Percentiles rank a stretch among this genome's conserved stretches.
Evolutionary conservation across 2,888 invertebrate species (phyloP).

Genomic region (Archips xylosteana): DNA sequence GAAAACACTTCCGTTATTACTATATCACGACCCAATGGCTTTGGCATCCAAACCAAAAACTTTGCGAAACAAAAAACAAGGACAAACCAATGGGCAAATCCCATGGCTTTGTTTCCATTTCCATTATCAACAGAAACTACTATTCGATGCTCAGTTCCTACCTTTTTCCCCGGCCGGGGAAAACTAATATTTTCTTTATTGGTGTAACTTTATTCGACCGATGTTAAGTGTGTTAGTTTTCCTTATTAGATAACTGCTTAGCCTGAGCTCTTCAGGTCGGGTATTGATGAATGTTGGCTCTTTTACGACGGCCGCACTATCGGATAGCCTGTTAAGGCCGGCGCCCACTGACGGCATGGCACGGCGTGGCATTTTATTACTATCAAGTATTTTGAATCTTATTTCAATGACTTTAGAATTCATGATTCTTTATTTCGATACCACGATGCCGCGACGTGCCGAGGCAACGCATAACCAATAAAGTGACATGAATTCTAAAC

Average conservation of each 20-base stretch:
- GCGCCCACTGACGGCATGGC: too few relatives aligned
- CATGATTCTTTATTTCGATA: too few relatives aligned
- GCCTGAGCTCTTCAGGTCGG: background rate
- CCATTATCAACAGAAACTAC: slow-evolving; percentile 33
- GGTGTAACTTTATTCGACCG: slow-evolving; percentile 38
- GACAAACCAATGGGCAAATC: slow-evolving; percentile 16
- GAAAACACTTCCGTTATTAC: background rate
- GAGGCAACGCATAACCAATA: too few relatives aligned
- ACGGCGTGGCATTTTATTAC: too few relatives aligned
- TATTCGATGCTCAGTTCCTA: slow-evolving; percentile 25
- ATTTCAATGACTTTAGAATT: too few relatives aligned
- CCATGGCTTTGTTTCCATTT: slow-evolving; percentile 28
- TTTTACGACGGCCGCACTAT: background rate
- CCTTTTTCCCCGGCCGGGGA: slow-evolving; percentile 2
- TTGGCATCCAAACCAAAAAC: slow-evolving; percentile 20
- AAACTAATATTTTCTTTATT: slow-evolving; percentile 41
- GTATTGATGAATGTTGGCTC: background rate
- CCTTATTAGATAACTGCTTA: slow-evolving; percentile 27
- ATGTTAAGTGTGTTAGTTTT: slow-evolving; percentile 28
- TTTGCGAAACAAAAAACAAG: slow-evolving; percentile 22
- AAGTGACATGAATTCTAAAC: too few relatives aligned
- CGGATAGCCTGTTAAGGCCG: too few relatives aligned
- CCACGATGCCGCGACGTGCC: too few relatives aligned
- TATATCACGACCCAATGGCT: background rate
- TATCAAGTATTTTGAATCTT: too few relatives aligned